Evolutionary conservation across 2,888 invertebrate genomes (phyloP).

Genomic region (Macrophya alboannulata): DNA sequence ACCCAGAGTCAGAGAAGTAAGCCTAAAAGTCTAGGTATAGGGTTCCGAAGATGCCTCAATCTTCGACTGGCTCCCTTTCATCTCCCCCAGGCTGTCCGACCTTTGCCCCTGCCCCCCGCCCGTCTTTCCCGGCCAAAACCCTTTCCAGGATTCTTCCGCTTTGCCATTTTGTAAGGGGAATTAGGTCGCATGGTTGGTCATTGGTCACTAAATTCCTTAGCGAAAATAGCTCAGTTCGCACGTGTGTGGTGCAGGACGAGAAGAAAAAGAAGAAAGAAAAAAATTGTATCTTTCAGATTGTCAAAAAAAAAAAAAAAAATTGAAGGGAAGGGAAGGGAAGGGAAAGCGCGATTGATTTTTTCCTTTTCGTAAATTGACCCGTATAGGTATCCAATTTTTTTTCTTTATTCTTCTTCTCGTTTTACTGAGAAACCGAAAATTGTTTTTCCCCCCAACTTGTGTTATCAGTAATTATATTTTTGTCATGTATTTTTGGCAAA

Average conservation of each 20-base stretch:
- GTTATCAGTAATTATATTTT: neutral
- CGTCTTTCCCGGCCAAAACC: neutral
- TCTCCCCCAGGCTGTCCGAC: constrained; percentile 12
- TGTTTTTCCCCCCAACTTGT: neutral
- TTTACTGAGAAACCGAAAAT: neutral
- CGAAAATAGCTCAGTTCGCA: constrained; percentile 1
- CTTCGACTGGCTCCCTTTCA: constrained; percentile 38
- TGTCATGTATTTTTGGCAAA: neutral
- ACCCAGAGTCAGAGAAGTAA: neutral
- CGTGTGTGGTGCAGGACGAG: neutral
- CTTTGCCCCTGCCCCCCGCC: too few species aligned
- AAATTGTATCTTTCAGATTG: neutral
- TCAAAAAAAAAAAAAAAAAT: neutral
- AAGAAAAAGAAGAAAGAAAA: neutral
- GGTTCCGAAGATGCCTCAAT: constrained; percentile 28
- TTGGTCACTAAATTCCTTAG: constrained; percentile 22
- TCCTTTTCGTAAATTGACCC: neutral
- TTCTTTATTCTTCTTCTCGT: too few species aligned
- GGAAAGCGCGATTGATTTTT: neutral
- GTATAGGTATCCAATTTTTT: neutral
- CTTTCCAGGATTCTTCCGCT: constrained; percentile 12
- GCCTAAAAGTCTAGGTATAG: constrained; percentile 5
- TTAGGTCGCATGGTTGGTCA: constrained; percentile 37
- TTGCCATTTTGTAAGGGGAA: constrained; percentile 42
- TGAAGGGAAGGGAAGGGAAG: neutral